Conservation (phyloP, 2,113 vertebrate species). For the Hyperoodon ampullatus region DNA sequence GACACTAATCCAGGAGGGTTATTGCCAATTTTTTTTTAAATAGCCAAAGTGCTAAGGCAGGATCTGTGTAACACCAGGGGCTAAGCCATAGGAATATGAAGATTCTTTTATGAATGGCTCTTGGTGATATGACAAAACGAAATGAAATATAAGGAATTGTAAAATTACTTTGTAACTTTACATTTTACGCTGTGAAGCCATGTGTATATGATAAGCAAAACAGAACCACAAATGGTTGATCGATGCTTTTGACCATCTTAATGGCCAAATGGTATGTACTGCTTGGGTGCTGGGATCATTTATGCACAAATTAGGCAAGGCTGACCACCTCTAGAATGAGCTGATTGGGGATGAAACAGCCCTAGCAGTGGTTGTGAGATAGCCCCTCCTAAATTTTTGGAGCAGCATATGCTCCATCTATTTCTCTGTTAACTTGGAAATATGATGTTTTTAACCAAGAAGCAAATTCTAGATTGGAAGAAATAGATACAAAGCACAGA, state of each 20-base stretch:
- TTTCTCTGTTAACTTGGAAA: conserved; percentile 41
- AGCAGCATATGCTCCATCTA: neutral
- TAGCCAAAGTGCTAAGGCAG: conserved; percentile 36
- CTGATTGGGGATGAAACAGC: neutral
- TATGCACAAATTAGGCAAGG: neutral
- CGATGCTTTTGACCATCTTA: conserved; percentile 41
- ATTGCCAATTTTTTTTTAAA: neutral
- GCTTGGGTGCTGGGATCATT: neutral
- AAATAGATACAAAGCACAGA: conserved; percentile 21
- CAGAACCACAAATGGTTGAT: neutral
- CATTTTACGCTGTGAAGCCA: conserved; percentile 32
- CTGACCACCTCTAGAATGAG: neutral
- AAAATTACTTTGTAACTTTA: conserved; percentile 65
- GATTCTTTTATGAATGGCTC: conserved; percentile 42
- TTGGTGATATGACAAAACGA: conserved; percentile 56
- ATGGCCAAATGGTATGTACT: neutral
- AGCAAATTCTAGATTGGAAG: conserved; percentile 43
- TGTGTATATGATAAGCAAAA: conserved; percentile 53
- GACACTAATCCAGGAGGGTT: conserved; percentile 46
- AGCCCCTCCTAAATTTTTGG: neutral
- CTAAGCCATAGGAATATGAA: conserved; percentile 53
- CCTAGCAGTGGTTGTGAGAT: neutral
- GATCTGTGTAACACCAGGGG: conserved; percentile 44
- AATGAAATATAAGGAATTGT: conserved; percentile 51
- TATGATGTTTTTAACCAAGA: conserved; percentile 47